These are phyloP conservation scores for Hirtodrosophila cameraria DNA, from an alignment of 2,888 invertebrate species.

Conservation along the genomic window DNA sequence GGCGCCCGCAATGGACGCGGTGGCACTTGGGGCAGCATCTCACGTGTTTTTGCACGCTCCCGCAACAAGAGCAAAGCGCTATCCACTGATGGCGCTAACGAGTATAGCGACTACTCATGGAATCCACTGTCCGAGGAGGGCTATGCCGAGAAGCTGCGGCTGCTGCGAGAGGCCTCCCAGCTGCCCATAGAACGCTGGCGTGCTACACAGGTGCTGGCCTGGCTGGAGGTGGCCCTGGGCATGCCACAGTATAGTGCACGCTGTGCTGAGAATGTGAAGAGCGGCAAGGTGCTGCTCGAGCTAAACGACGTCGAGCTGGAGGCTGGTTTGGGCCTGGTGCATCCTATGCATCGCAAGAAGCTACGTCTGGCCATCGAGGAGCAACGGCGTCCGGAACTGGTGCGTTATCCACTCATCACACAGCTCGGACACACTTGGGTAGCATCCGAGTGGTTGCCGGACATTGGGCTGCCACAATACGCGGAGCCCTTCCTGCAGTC, in stretches of 20 bases:
- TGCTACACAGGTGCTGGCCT: slow-evolving; percentile 96
- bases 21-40: slow-evolving; percentile 95
- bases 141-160: slow-evolving; percentile 83
- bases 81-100: slow-evolving; percentile 85
- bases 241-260: slow-evolving; percentile 97
- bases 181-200: slow-evolving; percentile 96
- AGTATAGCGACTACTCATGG: slow-evolving; percentile 85
- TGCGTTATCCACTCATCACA: slow-evolving; percentile 94
- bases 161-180: slow-evolving; percentile 91
- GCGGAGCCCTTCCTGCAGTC: slow-evolving; percentile 94
- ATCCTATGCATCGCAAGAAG: slow-evolving; percentile 97
- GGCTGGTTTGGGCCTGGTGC: slow-evolving; percentile 94
- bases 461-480: slow-evolving; percentile 95
- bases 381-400: slow-evolving; percentile 93
- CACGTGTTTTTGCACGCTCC: slow-evolving; percentile 93
- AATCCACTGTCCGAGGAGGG: slow-evolving; percentile 83
- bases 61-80: slow-evolving; percentile 91
- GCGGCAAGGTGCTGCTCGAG: slow-evolving; percentile 97
- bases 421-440: slow-evolving; percentile 97
- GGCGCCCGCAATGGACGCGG: slow-evolving; percentile 87
- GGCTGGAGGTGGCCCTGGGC: slow-evolving; percentile 96
- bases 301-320: slow-evolving; percentile 96
- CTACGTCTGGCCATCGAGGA: slow-evolving; percentile 96
- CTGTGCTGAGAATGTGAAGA: slow-evolving; percentile 97
- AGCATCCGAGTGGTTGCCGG: slow-evolving; percentile 95